A percentile compares a stretch with the other conserved stretches of the same genome.
Conservation (phyloP, 2,888 invertebrate species). For the Acronicta psi region DNA sequence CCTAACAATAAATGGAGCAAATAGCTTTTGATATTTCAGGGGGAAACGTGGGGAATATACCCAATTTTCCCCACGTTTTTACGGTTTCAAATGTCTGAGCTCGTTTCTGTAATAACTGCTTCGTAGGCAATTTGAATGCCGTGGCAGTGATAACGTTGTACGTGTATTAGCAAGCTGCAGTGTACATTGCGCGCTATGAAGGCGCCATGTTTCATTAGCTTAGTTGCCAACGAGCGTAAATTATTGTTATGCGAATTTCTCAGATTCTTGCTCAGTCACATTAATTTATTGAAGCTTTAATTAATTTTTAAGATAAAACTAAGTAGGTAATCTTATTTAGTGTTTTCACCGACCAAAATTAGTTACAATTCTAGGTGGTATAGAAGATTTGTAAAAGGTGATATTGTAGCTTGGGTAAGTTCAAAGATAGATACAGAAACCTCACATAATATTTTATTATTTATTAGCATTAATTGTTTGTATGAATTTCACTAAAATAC, state of each 20-base stretch:
- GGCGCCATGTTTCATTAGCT: slow-evolving; percentile 34
- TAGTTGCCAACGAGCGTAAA: slow-evolving; percentile 18
- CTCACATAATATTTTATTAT: too few species aligned
- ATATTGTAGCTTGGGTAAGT: too few species aligned
- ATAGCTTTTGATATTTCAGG: slow-evolving; percentile 14
- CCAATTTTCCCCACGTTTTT: slow-evolving; percentile 11
- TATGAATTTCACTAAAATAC: not conserved
- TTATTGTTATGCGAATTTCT: slow-evolving; percentile 42
- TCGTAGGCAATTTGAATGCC: slow-evolving; percentile 1
- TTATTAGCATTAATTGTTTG: not conserved
- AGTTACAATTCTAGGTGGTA: too few species aligned
- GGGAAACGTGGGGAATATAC: slow-evolving; percentile 19
- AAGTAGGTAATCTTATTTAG: not conserved
- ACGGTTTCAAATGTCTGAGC: slow-evolving; percentile 13
- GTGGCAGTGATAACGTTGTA: slow-evolving; percentile 1
- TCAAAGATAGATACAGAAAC: too few species aligned
- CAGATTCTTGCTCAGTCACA: slow-evolving; percentile 22
- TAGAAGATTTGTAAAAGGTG: too few species aligned
- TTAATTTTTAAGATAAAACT: slow-evolving; percentile 18
- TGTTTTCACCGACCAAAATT: too few species aligned
- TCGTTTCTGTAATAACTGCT: slow-evolving; percentile 17
- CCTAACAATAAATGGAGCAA: slow-evolving; percentile 29
- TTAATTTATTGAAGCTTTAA: slow-evolving; percentile 40
- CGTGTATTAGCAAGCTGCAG: slow-evolving; percentile 23
- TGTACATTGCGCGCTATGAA: slow-evolving; percentile 32